phyloP scores from a whole-genome alignment of 1,140 invertebrate species.

The Caerostris extrusa region DNA sequence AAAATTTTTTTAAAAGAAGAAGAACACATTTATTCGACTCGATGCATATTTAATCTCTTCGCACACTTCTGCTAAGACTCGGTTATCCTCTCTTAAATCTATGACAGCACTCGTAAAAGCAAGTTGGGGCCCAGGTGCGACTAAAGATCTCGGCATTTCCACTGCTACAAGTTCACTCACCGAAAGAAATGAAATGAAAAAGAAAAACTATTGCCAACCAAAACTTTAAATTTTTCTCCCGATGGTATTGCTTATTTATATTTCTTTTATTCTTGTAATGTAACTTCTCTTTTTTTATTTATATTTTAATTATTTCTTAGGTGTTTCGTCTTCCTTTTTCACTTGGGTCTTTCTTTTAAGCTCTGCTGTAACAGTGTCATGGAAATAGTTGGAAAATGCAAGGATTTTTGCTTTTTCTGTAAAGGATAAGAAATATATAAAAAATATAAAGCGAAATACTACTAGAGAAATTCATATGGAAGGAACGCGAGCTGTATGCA shows the following conservation, averaged over 20 bases:
- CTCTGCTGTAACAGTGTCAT: background rate
- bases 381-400: background rate
- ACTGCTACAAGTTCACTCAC: background rate
- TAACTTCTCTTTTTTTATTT: background rate
- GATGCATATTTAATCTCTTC: constrained; percentile 53
- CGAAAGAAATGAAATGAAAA: background rate
- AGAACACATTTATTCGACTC: background rate
- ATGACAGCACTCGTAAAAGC: constrained; percentile 33
- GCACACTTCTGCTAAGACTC: constrained; percentile 22
- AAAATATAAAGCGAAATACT: background rate
- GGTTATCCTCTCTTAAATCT: constrained; percentile 40
- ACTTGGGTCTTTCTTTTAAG: background rate
- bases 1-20: background rate
- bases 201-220: no score
- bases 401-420: background rate
- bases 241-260: background rate
- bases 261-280: background rate
- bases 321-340: background rate
- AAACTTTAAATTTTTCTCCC: constrained; percentile 28
- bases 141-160: constrained; percentile 37
- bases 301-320: background rate
- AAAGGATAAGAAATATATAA: background rate
- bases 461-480: constrained; percentile 21
- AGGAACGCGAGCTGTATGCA: background rate
- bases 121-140: constrained; percentile 29